Evolutionary conservation across 2,888 invertebrate genomes (phyloP).

Genomic region (Tenthredo scrophulariae): DNA sequence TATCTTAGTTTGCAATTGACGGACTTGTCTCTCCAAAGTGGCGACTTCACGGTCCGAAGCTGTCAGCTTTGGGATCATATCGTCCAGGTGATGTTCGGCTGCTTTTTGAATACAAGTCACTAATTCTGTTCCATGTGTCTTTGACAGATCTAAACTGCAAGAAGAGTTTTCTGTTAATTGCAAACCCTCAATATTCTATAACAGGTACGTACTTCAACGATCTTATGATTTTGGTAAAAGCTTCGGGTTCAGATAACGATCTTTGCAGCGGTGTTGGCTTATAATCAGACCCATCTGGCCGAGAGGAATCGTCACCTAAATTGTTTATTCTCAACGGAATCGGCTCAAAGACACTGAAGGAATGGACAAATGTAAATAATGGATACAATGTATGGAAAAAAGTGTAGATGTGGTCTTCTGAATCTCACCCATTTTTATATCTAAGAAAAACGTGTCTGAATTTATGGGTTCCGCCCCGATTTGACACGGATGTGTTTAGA

Average conservation of each 20-base stretch:
- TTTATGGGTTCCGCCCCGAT: conserved; percentile 81
- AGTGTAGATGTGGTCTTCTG: not conserved
- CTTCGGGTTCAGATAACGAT: conserved; percentile 65
- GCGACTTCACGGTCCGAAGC: conserved; percentile 76
- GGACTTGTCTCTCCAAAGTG: conserved; percentile 65
- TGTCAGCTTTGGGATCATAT: conserved; percentile 70
- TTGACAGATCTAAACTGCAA: conserved; percentile 64
- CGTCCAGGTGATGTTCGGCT: conserved; percentile 66
- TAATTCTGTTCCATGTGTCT: conserved; percentile 62
- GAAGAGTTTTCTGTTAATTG: conserved; percentile 30
- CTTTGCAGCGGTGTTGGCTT: conserved; percentile 70
- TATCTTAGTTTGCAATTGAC: conserved; percentile 60
- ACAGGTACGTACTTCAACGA: conserved; percentile 56
- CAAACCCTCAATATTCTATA: not conserved
- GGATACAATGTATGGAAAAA: not conserved
- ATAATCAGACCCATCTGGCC: conserved; percentile 74
- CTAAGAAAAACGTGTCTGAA: conserved; percentile 83
- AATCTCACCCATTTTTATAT: conserved; percentile 79
- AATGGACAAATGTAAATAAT: conserved; percentile 9
- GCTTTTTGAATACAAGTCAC: conserved; percentile 66
- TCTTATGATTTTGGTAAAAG: conserved; percentile 67
- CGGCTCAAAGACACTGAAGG: conserved; percentile 69
- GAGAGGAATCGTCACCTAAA: conserved; percentile 72
- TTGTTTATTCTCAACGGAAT: conserved; percentile 74
- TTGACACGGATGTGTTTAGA: conserved; percentile 80